Percentiles rank a stretch among this genome's conserved stretches.
Conservation (phyloP, 2,797 vertebrate genomes). For the Acanthurus leucopareius region DNA sequence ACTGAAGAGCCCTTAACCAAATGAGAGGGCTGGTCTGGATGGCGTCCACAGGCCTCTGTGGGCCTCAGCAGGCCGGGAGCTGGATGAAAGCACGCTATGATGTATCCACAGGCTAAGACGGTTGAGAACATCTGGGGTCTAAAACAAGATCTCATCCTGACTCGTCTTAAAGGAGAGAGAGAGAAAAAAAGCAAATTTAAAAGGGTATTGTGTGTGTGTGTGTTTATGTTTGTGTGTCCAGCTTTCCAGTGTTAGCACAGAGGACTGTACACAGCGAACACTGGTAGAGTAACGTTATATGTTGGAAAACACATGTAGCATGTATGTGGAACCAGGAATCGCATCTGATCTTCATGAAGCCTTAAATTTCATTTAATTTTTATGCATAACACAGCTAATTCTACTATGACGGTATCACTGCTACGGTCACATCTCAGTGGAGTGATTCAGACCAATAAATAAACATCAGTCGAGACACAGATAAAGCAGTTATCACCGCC, state of each 20-base stretch:
- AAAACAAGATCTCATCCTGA: conserved; percentile 52
- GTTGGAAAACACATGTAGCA: conserved; percentile 1
- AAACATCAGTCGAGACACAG: conserved; percentile 59
- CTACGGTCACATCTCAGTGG: conserved; percentile 27
- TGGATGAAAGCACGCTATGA: conserved; percentile 64
- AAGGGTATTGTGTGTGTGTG: conserved; percentile 18
- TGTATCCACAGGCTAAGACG: conserved; percentile 58
- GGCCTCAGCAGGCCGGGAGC: conserved; percentile 56
- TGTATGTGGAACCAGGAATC: not conserved
- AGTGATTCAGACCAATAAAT: conserved; percentile 61
- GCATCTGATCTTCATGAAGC: conserved; percentile 13
- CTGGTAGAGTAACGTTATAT: not conserved
- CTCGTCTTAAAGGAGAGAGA: conserved; percentile 39
- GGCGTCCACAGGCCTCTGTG: conserved; percentile 62
- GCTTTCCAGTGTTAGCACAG: conserved; percentile 10
- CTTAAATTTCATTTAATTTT: conserved; percentile 28
- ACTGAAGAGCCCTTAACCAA: conserved; percentile 75
- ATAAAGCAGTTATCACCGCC: conserved; percentile 61
- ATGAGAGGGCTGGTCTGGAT: conserved; percentile 65
- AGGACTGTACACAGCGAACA: conserved; percentile 4
- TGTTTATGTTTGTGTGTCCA: not conserved
- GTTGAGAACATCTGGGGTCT: conserved; percentile 61
- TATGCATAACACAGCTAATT: conserved; percentile 5
- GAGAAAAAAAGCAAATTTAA: conserved; percentile 15
- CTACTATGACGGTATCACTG: conserved; percentile 23